A percentile compares a stretch with the other conserved stretches of the same genome.
Conservation (phyloP, 2,113 vertebrate genomes). For the Gambusia holbrooki region DNA sequence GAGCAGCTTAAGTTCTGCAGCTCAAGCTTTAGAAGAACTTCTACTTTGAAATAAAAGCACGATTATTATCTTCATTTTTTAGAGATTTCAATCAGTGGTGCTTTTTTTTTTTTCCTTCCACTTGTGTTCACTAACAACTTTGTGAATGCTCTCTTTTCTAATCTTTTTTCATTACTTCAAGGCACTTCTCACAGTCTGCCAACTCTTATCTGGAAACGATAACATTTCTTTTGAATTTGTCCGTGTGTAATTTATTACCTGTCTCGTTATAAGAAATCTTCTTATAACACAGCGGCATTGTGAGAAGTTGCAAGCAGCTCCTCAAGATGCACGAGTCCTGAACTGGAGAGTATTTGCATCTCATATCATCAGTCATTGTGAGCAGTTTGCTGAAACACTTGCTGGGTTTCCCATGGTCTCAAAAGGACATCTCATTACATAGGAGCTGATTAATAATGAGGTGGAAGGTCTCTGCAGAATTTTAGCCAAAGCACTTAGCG, state of each 20-base stretch:
- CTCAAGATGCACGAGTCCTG: constrained; percentile 29
- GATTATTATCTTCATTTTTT: constrained; percentile 59
- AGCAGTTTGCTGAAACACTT: constrained; percentile 64
- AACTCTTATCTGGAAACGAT: constrained; percentile 22
- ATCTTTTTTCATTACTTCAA: constrained; percentile 38
- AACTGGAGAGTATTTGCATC: constrained; percentile 37
- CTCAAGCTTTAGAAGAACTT: constrained; percentile 41
- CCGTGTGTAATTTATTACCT: constrained; percentile 17
- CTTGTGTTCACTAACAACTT: constrained; percentile 57
- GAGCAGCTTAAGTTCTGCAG: constrained; percentile 37
- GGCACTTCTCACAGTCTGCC: constrained; percentile 16
- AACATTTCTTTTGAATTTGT: constrained; percentile 43
- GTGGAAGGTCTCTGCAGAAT: constrained; percentile 69
- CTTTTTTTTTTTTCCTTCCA: constrained; percentile 60
- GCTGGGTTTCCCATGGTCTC: constrained; percentile 82
- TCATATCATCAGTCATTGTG: constrained; percentile 55
- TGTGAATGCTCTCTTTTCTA: constrained; percentile 54
- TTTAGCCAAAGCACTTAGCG: constrained; percentile 51
- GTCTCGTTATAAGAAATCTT: constrained; percentile 4
- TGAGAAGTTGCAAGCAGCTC: constrained; percentile 5
- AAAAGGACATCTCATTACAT: constrained; percentile 72
- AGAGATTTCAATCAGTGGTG: constrained; percentile 43
- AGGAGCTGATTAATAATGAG: constrained; percentile 77
- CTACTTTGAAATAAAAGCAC: constrained; percentile 67
- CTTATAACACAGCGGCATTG: not conserved